A percentile compares a stretch with the other conserved stretches of the same genome.
Evolutionary conservation across 2,113 vertebrate genomes (phyloP).

Genomic region (Dasyornis broadbenti): DNA sequence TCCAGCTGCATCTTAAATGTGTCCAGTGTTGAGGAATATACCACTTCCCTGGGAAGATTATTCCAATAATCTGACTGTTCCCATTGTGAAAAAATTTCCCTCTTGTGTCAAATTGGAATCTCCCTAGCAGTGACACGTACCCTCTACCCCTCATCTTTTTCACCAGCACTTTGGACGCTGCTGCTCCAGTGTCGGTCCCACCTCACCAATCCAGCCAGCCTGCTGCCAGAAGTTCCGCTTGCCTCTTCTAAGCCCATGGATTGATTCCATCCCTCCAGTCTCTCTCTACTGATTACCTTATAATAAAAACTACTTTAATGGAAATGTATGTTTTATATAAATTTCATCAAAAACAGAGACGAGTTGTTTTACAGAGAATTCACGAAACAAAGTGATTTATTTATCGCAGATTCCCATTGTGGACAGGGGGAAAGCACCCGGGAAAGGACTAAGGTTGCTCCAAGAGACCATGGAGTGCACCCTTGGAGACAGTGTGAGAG

Average conservation of each 20-base stretch:
- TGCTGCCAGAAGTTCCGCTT: not conserved
- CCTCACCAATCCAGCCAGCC: not conserved
- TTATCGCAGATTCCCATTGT: not conserved
- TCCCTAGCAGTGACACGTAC: not conserved
- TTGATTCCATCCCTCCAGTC: not conserved
- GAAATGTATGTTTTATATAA: not conserved
- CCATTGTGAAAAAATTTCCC: not conserved
- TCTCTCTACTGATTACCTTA: not conserved
- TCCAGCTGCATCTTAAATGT: not conserved
- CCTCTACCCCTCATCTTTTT: not conserved
- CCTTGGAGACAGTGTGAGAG: not conserved
- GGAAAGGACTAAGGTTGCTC: not conserved
- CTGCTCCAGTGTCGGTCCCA: not conserved
- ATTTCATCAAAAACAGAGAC: accelerated
- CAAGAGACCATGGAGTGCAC: not conserved
- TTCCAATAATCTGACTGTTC: not conserved
- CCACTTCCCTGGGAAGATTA: not conserved
- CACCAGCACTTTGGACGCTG: not conserved
- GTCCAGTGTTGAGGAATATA: accelerated
- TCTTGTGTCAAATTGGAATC: not conserved
- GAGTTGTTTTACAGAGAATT: not conserved
- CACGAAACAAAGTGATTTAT: not conserved
- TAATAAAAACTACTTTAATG: not conserved
- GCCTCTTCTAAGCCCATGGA: not conserved
- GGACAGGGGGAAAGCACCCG: accelerated